Evolutionary conservation across 2,888 invertebrate species (phyloP).

Genomic region (Hirtodrosophila trivittata): DNA sequence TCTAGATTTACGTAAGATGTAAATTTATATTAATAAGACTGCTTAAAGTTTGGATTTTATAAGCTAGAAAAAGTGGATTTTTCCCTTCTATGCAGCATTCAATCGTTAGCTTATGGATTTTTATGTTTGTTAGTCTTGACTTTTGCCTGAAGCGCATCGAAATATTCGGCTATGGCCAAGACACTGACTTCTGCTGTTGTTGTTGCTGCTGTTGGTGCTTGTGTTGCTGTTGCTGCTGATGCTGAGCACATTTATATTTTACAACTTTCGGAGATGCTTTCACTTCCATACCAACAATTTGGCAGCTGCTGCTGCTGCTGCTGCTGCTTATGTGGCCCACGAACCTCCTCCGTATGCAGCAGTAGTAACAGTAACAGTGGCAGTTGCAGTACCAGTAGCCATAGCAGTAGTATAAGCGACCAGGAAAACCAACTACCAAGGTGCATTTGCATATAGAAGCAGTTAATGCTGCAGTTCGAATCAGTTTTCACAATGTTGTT

Average conservation of each 20-base stretch:
- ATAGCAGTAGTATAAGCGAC: constrained; percentile 6
- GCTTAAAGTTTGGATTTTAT: too few species aligned
- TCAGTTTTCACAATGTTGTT: too few species aligned
- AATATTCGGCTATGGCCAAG: constrained; percentile 17
- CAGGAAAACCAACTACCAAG: too few species aligned
- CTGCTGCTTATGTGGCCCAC: constrained; percentile 35
- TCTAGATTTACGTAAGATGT: too few species aligned
- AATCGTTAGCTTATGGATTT: too few species aligned
- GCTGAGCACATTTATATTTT: constrained; percentile 59
- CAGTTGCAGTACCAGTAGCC: constrained; percentile 17
- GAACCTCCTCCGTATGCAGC: constrained; percentile 35
- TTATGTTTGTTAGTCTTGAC: neutral
- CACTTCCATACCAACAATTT: constrained; percentile 67
- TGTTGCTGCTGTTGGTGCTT: constrained; percentile 29
- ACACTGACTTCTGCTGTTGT: constrained; percentile 6
- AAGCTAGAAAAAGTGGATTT: too few species aligned
- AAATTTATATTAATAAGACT: too few species aligned
- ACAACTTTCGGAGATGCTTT: constrained; percentile 74
- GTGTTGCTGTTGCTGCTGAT: constrained; percentile 29
- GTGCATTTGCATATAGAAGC: constrained; percentile 30
- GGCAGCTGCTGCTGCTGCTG: constrained; percentile 41
- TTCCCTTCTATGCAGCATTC: too few species aligned
- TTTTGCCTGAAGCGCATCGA: constrained; percentile 4
- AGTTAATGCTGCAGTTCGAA: constrained; percentile 13
- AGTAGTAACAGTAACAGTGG: constrained; percentile 15